These are phyloP conservation scores for Danio aesculapii DNA, from an alignment of 2,797 vertebrate species.

Conservation along the genomic window DNA sequence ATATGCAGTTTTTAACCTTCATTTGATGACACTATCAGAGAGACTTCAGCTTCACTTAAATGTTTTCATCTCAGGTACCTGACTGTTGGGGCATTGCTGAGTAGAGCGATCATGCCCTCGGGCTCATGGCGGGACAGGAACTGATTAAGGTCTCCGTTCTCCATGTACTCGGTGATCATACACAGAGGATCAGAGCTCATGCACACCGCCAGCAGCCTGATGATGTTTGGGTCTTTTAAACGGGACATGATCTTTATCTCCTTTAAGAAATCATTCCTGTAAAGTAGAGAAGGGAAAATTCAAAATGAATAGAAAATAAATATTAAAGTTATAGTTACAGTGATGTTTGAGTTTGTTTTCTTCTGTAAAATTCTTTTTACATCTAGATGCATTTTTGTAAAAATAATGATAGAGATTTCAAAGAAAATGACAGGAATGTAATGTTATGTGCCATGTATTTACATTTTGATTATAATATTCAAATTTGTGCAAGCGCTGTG, in stretches of 20 bases:
- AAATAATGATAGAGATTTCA: neutral
- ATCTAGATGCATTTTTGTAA: neutral
- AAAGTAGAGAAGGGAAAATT: constrained; percentile 25
- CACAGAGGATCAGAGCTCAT: constrained; percentile 93
- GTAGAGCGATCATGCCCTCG: constrained; percentile 78
- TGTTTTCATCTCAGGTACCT: constrained; percentile 74
- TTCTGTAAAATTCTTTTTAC: no score
- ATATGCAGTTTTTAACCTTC: no score
- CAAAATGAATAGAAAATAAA: neutral
- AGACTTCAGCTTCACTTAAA: no score
- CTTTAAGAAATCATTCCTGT: constrained; percentile 98
- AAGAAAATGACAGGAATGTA: neutral
- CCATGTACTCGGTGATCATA: constrained; percentile 99
- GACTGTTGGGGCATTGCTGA: constrained; percentile 78
- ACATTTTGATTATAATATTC: neutral
- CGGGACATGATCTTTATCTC: constrained; percentile 99
- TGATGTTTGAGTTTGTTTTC: no score
- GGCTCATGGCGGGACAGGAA: constrained; percentile 95
- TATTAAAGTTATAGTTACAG: neutral
- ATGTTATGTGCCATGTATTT: neutral
- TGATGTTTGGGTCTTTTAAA: constrained; percentile 98
- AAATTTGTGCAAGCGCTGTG: neutral
- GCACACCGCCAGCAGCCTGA: constrained; percentile 94
- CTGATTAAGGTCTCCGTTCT: constrained; percentile 98
- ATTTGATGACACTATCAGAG: no score